Base-by-base conservation (phyloP, 2,797 vertebrate species). In the Erpetoichthys calabaricus region DNA sequence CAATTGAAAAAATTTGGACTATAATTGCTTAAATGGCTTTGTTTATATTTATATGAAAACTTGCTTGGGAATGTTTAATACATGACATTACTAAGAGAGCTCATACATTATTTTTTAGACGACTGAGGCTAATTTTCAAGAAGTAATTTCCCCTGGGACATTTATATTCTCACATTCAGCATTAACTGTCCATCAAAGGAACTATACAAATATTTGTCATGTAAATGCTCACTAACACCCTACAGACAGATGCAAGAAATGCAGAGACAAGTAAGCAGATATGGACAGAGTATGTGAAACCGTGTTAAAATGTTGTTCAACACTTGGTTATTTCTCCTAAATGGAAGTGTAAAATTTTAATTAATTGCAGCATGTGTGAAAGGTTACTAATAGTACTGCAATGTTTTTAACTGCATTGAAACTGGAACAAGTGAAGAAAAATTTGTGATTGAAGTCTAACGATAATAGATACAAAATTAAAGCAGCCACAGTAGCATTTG, bases 161-260 rank as follows among this genome's bases (percentile, higher is more conserved):
- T 80, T 77, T 80, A 77, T 79, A 82, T 81, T 80, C 80, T 78
- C 74, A 76, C 76, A 81, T 78, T 85, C 78, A 82, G 73, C 67
- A 74, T 68, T 71, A 81, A 80, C 79, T 82, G 79, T 81, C 80
- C 70, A 73, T 84, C 80, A 85, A 77, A 83, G 84, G 75, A 84
- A 76, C 68, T 70, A 69, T 73, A 71, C 71, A 80, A 71, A 64
- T 65, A 66, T 73, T 65, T 64, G 65, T 73, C 68, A 71, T 72
- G 72, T 64, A 55, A 72, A 42, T 54, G n/a, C 42, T 54, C 9
- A 54, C 5, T 25, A 49, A 6, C 47, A 49, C 47, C 7, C 47
- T 7, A 25, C 25, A 25, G 25, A 25, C 25, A 25, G 25, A 25
- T 25, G 25, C 25, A 25, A 25, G 25, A 25, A 25, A 51, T 58